Evolutionary conservation across 2,888 invertebrate species (phyloP).

Genomic region (Sinohyriopsis cumingii): DNA sequence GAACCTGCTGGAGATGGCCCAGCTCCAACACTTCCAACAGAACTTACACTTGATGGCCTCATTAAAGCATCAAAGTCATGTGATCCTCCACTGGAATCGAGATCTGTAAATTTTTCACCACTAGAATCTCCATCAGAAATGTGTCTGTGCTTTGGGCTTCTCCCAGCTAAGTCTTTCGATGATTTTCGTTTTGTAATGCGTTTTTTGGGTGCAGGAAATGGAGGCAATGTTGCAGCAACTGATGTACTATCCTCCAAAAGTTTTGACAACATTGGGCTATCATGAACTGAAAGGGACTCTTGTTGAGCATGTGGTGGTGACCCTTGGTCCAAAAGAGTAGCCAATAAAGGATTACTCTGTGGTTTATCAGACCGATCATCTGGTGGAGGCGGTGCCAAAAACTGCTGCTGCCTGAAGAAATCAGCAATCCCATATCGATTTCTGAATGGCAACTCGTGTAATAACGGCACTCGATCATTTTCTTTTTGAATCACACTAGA

Average conservation of each 20-base stretch:
- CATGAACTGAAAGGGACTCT: slow-evolving; percentile 30
- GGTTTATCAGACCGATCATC: slow-evolving; percentile 28
- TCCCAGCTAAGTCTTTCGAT: slow-evolving; percentile 55
- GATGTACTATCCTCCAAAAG: slow-evolving; percentile 59
- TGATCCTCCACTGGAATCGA: slow-evolving; percentile 43
- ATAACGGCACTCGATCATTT: neutral
- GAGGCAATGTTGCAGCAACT: slow-evolving; percentile 41
- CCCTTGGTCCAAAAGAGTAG: slow-evolving; percentile 64
- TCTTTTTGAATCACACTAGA: slow-evolving; percentile 10
- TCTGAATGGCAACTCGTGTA: too few species aligned
- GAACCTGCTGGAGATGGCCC: slow-evolving; percentile 40
- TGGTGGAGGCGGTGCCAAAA: slow-evolving; percentile 19
- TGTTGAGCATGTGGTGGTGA: slow-evolving; percentile 32
- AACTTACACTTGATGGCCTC: slow-evolving; percentile 38
- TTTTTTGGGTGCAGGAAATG: slow-evolving; percentile 30
- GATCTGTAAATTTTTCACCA: slow-evolving; percentile 39
- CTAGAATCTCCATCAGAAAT: slow-evolving; percentile 40
- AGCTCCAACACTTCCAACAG: slow-evolving; percentile 39
- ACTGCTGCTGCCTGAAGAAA: neutral
- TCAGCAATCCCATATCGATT: too few species aligned
- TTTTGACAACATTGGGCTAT: slow-evolving; percentile 65
- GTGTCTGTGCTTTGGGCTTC: slow-evolving; percentile 68
- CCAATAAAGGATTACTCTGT: slow-evolving; percentile 63
- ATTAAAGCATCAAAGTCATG: slow-evolving; percentile 26
- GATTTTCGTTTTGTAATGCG: slow-evolving; percentile 60